Evolutionary conservation across 2,113 vertebrate genomes (phyloP).

Genomic region (Bubalus kerabau): DNA sequence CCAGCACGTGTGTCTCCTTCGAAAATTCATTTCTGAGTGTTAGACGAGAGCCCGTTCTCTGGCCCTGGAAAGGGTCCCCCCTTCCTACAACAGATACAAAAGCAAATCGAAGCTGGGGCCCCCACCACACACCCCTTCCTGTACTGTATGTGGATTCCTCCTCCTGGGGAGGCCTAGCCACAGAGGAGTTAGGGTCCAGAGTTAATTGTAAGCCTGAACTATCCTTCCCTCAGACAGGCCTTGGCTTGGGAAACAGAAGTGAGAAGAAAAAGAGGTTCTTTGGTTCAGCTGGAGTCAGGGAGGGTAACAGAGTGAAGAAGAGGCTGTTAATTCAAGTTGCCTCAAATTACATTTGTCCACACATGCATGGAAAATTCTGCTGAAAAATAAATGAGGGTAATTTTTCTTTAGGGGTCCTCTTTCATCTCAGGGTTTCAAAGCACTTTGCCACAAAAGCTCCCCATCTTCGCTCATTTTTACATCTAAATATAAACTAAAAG

Average conservation of each 20-base stretch:
- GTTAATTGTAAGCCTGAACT: neutral
- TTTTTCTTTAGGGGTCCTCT: conserved; percentile 51
- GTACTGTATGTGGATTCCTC: neutral
- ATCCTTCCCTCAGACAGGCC: neutral
- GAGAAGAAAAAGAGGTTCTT: neutral
- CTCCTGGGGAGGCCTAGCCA: neutral
- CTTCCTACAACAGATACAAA: neutral
- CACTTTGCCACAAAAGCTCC: conserved; percentile 26
- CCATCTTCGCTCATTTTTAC: neutral
- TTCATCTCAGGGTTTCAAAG: conserved; percentile 68
- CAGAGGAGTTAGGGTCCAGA: too few relatives aligned
- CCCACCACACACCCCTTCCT: neutral
- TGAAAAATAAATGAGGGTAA: conserved; percentile 63
- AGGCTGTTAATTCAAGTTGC: neutral
- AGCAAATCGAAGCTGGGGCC: neutral
- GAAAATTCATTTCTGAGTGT: neutral
- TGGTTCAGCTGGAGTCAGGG: neutral
- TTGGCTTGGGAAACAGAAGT: conserved; percentile 1
- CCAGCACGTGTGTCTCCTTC: neutral
- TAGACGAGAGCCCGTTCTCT: neutral
- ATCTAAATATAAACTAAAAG: conserved; percentile 13
- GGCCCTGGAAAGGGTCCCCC: neutral
- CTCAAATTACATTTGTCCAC: conserved; percentile 59
- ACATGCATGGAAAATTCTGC: conserved; percentile 47
- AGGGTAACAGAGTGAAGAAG: neutral